These are phyloP conservation scores for Macropodus opercularis DNA, from an alignment of 2,797 vertebrate genomes.

Conservation along the genomic window DNA sequence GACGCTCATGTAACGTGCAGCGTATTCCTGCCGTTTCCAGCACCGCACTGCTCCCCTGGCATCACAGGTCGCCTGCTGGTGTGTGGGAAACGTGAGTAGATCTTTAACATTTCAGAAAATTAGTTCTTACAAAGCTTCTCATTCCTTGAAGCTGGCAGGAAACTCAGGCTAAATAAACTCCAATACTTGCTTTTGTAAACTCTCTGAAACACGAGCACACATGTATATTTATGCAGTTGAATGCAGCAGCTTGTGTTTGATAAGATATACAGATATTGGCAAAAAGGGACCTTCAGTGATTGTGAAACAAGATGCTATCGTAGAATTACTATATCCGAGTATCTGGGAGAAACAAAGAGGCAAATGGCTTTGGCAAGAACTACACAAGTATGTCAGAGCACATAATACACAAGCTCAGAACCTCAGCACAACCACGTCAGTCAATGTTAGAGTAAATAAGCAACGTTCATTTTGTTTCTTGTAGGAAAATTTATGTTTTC, in stretches of 20 bases:
- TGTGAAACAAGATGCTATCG: not conserved
- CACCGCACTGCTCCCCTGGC: not conserved
- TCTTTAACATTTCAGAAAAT: not conserved
- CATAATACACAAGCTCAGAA: not conserved
- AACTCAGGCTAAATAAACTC: not conserved
- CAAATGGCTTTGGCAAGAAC: slow-evolving; percentile 16
- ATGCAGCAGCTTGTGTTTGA: not conserved
- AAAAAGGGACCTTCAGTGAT: not conserved
- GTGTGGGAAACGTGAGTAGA: not conserved
- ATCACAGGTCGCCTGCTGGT: not conserved
- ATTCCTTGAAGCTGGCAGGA: not conserved
- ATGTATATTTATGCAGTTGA: not conserved
- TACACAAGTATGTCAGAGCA: not conserved
- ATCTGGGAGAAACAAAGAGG: slow-evolving; percentile 7
- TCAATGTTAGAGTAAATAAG: not conserved
- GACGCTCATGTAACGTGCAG: no score
- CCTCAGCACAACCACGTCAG: not conserved
- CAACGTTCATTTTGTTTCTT: slow-evolving; percentile 2
- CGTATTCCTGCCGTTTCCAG: not conserved
- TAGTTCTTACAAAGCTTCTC: not conserved
- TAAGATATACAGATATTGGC: not conserved
- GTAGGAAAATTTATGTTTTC: not conserved
- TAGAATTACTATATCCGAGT: not conserved
- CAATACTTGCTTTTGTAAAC: not conserved
- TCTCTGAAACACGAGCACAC: not conserved